A percentile compares a stretch with the other conserved stretches of the same genome.
phyloP scores from a whole-genome alignment of 2,888 invertebrate species.

The Zaprionus bogoriensis region DNA sequence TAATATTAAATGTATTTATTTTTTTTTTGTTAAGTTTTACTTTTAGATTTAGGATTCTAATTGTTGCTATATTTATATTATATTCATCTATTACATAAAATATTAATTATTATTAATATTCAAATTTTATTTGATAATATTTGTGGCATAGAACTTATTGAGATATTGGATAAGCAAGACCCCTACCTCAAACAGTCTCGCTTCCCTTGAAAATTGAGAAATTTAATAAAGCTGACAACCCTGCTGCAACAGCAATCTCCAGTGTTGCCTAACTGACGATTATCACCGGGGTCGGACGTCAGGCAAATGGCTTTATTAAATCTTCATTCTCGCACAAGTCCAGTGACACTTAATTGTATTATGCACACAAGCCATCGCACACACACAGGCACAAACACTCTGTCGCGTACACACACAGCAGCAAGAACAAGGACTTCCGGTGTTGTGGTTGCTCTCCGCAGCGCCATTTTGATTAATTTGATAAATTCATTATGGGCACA shows the following conservation, averaged over 20 bases:
- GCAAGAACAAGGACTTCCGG: constrained; percentile 52
- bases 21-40: too few relatives aligned
- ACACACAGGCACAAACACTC: constrained; percentile 4
- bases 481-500: constrained; percentile 79
- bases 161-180: too few relatives aligned
- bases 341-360: constrained; percentile 67
- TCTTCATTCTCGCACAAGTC: constrained; percentile 64
- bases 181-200: too few relatives aligned
- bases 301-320: constrained; percentile 76
- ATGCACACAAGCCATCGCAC: constrained; percentile 39
- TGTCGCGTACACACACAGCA: constrained; percentile 4
- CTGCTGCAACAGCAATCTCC: constrained; percentile 13
- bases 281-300: constrained; percentile 46
- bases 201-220: not conserved
- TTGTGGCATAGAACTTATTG: too few relatives aligned
- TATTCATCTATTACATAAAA: too few relatives aligned
- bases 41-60: too few relatives aligned
- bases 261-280: constrained; percentile 52
- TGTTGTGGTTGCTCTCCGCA: constrained; percentile 38
- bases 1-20: too few relatives aligned
- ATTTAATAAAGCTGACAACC: constrained; percentile 13
- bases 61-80: too few relatives aligned
- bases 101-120: too few relatives aligned
- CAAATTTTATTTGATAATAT: too few relatives aligned
- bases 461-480: constrained; percentile 77